Evolutionary conservation across 2,797 vertebrate species (phyloP), one percentile per base, ranked within the genome.

Genomic region (Melanotaenia boesemani): DNA sequence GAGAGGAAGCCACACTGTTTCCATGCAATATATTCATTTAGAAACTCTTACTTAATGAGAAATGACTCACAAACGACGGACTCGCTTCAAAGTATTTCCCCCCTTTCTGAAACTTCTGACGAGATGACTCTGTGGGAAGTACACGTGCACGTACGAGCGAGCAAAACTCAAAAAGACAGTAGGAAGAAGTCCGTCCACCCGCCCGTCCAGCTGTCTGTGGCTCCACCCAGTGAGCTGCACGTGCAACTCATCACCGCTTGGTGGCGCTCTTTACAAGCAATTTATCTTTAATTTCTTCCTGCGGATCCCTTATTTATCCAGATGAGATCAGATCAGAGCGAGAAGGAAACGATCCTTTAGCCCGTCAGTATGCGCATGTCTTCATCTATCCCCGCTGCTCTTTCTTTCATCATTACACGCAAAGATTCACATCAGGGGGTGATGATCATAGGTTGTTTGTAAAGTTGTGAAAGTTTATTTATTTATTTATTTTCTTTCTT

Each of bases 221-320:
- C 81, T 74, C 81, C 80, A 73, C 75, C 79, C 80, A 22, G 20
- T 1, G 3, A 11, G 0, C 20, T 77, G 67, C 61, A 63, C 1
- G 0, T 16, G 8, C 1, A 2, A 1, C 0, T 0, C 5, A 1
- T 0, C 0, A 1, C 67, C 88, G 62, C 44, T 2, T 64, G 88
- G 59, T 67, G 82, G 37, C 72, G 72, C 63, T 87, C 34, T 79
- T 62, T 56, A 66, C 87, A 72, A 77, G 63, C 70, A 9, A 30
- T 80, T 70, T 1, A 4, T 6, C 37, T 16, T 12, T 9, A 18
- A 1, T 22, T 13, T 26, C 39, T 15, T 55, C 37, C 41, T 10
- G 8, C 36, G 2, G 36, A 9, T 34, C 41, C 12, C 12, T 13
- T 9, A 9, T 11, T 9, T 37, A 37, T 37, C 36, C 39, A 6